Evolutionary conservation across 2,888 invertebrate genomes (phyloP), one percentile per base, ranked within the genome.

Genomic region (Parapristionchus giblindavisi): DNA sequence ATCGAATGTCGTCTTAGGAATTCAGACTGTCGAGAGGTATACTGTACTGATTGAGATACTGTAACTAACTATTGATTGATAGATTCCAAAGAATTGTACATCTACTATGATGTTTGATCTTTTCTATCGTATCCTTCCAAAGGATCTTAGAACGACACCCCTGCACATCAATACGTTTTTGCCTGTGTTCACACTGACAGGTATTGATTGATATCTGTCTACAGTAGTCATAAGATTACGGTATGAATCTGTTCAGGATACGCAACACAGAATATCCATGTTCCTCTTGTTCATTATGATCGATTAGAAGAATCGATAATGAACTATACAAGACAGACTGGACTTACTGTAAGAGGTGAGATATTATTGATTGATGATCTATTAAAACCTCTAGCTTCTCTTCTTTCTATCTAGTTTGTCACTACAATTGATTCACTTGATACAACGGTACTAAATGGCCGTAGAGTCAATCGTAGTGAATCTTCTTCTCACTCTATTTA

Each of bases 91-190:
- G 8, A 81, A 84, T 29, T 85, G 85, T 73, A 77, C 83, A 0
- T 80, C 82, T 4, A 80, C 81, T 48, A 86, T 85, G 81, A 83
- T 86, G 79, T 81, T 83, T 73, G 87, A 87, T 76, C 77, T 87
- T 2, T 86, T 87, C 80, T 87, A 87, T 68, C 85, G 87, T n/a
- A 79, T 87, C 14, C 79, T 87, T n/a, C 87, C 87, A 8, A 76
- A 77, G 51, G 78, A 83, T 60, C 63, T 83, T 40, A 75, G 74
- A 5, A 65, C 77, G 4, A 29, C 60, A 17, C 83, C 84, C 29
- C 77, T 87, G 61, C 78, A 82, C 32, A 60, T 87, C 40, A 87
- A 87, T 77, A 81, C 83, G 3, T 87, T 87, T 52, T 77, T 87
- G 14, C 87, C 87, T 5, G 80, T 87, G 14, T 87, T 83, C 77